Evolutionary conservation across 2,113 vertebrate genomes (phyloP).

Genomic region (Caretta caretta): DNA sequence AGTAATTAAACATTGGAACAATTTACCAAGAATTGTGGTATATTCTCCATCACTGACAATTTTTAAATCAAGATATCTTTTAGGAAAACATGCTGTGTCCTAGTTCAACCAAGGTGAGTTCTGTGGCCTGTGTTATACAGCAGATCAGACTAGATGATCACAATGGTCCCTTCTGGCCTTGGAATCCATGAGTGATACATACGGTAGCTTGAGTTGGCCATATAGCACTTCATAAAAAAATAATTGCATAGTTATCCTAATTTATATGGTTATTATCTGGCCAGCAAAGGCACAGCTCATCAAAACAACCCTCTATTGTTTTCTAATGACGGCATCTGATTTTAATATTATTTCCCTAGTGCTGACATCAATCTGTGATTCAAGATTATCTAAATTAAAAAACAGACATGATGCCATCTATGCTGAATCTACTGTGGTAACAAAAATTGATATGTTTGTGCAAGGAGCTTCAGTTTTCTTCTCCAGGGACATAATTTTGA

Average conservation of each 20-base stretch:
- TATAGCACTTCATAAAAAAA: slow-evolving; percentile 13
- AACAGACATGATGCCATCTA: background rate
- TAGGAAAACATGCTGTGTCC: background rate
- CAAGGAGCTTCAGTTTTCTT: background rate
- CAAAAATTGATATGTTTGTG: background rate
- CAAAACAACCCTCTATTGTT: slow-evolving; percentile 53
- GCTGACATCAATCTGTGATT: slow-evolving; percentile 47
- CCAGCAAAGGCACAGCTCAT: slow-evolving; percentile 40
- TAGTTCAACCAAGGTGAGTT: background rate
- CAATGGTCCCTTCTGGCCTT: background rate
- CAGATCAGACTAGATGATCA: background rate
- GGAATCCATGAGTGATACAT: background rate
- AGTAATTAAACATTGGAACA: background rate
- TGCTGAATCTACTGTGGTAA: background rate
- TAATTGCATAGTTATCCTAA: slow-evolving; percentile 51
- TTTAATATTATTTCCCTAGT: slow-evolving; percentile 48
- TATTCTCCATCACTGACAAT: background rate
- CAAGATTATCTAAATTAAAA: slow-evolving; percentile 42
- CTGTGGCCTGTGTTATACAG: background rate
- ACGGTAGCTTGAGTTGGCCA: slow-evolving; percentile 48
- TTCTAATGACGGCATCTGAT: slow-evolving; percentile 30
- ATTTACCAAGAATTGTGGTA: background rate
- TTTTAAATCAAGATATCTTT: background rate
- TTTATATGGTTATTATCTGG: slow-evolving; percentile 53
- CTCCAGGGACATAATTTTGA: background rate